Percentiles rank a stretch among this genome's conserved stretches.
These are phyloP conservation scores for Drosophila limbata DNA, from an alignment of 2,888 invertebrate species.

Conservation along the genomic window DNA sequence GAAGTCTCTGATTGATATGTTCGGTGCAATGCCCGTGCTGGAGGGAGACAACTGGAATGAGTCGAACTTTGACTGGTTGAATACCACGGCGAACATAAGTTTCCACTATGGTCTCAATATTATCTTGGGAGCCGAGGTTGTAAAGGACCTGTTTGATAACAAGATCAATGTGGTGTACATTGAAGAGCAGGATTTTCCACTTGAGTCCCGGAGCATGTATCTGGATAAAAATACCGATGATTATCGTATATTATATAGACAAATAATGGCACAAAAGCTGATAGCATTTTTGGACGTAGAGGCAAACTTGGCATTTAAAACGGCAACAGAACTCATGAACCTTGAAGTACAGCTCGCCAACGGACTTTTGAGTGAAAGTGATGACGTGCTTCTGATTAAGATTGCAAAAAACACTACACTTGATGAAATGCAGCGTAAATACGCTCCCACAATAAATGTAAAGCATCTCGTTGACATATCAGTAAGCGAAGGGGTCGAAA, in stretches of 20 bases:
- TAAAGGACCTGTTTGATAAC: conserved; percentile 59
- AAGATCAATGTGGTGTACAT: conserved; percentile 67
- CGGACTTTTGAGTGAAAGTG: conserved; percentile 63
- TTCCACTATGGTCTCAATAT: conserved; percentile 63
- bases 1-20: conserved; percentile 62
- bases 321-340: conserved; percentile 72
- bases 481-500: conserved; percentile 58
- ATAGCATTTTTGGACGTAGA: conserved; percentile 59
- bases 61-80: conserved; percentile 78
- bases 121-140: conserved; percentile 66
- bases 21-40: conserved; percentile 80
- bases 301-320: conserved; percentile 38
- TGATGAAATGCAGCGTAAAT: conserved; percentile 60
- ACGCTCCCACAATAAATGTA: conserved; percentile 69
- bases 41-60: conserved; percentile 69
- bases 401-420: conserved; percentile 55
- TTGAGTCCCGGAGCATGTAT: conserved; percentile 69
- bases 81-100: conserved; percentile 62
- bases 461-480: conserved; percentile 66
- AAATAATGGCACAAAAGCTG: conserved; percentile 51
- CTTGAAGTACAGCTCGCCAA: conserved; percentile 80
- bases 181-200: conserved; percentile 58
- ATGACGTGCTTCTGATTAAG: conserved; percentile 51
- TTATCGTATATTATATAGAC: conserved; percentile 32
- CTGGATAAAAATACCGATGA: conserved; percentile 42